Conservation (phyloP, 2,113 vertebrate genomes). For the Eurypyga helias region DNA sequence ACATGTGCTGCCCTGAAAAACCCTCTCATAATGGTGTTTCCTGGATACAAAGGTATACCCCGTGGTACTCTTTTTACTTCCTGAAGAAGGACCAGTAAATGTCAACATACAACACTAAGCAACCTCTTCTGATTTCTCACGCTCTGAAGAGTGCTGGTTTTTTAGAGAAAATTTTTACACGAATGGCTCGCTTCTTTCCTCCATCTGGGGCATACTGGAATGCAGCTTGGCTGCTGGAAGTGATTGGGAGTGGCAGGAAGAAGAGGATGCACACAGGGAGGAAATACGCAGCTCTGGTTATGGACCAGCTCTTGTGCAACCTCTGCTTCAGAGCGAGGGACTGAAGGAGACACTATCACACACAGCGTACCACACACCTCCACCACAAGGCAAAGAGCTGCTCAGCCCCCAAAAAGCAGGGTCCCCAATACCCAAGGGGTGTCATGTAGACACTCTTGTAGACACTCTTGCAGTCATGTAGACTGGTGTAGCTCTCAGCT, state of each 20-base stretch:
- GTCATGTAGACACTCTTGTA: fast-evolving
- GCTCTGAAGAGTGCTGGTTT: not conserved
- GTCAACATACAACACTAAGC: not conserved
- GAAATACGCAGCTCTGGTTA: not conserved
- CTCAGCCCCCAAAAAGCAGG: not conserved
- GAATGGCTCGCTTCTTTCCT: not conserved
- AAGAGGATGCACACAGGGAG: not conserved
- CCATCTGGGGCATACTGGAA: not conserved
- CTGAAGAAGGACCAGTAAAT: not conserved
- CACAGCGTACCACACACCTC: not conserved
- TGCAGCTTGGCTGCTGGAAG: not conserved
- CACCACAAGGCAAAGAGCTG: not conserved
- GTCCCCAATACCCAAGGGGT: no score
- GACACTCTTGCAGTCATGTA: no score
- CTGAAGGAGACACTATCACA: not conserved
- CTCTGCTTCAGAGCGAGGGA: not conserved
- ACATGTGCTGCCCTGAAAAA: not conserved
- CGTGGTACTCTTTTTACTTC: not conserved
- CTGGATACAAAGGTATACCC: constrained; percentile 1
- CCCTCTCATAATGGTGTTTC: constrained; percentile 19
- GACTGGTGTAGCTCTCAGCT: fast-evolving
- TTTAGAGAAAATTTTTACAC: not conserved
- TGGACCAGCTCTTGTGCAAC: not conserved
- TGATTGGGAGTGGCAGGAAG: constrained; percentile 27
- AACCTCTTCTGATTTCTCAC: not conserved